A percentile compares a stretch with the other conserved stretches of the same genome.
Evolutionary conservation across 2,113 vertebrate species (phyloP).

Genomic region (Oostethus manadensis): DNA sequence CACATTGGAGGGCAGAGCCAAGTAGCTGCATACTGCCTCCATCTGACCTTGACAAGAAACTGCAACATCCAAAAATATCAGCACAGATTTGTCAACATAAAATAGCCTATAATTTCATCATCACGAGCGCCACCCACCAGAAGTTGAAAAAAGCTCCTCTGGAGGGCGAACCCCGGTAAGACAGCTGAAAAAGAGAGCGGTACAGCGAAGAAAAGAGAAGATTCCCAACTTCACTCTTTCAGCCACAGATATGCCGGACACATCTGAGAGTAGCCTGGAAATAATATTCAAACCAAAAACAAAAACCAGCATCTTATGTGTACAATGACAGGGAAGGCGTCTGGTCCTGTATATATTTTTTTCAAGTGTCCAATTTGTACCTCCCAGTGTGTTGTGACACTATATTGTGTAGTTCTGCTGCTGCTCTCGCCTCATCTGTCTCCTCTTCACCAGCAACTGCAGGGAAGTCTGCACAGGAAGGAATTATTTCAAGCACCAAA

Average conservation of each 20-base stretch:
- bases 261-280: constrained; percentile 64
- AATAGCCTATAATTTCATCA: background rate
- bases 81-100: background rate
- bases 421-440: constrained; percentile 78
- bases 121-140: constrained; percentile 44
- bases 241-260: constrained; percentile 80
- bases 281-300: background rate
- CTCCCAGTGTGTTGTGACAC: constrained; percentile 75
- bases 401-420: constrained; percentile 74
- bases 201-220: constrained; percentile 85
- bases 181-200: constrained; percentile 90
- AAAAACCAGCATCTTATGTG: background rate
- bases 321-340: background rate
- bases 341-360: background rate
- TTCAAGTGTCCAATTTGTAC: constrained; percentile 58
- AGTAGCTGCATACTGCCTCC: constrained; percentile 85
- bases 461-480: constrained; percentile 65
- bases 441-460: constrained; percentile 66
- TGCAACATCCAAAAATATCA: constrained; percentile 53
- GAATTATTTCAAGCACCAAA: background rate
- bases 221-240: constrained; percentile 82
- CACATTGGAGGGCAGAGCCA: constrained; percentile 87
- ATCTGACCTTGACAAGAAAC: constrained; percentile 80
- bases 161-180: constrained; percentile 90
- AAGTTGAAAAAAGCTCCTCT: constrained; percentile 75